phyloP scores from a whole-genome alignment of 2,113 vertebrate species.

The Zapornia atra region DNA sequence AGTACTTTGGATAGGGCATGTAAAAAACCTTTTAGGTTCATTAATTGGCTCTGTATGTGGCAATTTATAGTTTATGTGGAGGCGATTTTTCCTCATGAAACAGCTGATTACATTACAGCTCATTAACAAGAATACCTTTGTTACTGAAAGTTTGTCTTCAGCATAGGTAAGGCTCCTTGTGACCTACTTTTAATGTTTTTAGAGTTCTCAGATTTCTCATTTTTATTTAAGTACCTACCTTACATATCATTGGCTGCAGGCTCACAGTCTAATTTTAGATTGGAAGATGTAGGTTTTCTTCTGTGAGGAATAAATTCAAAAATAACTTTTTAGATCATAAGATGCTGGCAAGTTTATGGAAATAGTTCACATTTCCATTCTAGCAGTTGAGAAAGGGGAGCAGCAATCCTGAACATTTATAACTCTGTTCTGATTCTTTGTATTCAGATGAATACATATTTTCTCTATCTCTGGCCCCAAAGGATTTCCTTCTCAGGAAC shows the following conservation, averaged over 20 bases:
- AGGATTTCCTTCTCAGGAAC: background rate
- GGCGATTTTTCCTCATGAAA: constrained; percentile 10
- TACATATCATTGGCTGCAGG: constrained; percentile 53
- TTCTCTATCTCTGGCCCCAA: background rate
- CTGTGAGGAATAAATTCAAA: constrained; percentile 71
- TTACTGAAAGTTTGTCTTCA: constrained; percentile 64
- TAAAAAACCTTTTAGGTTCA: constrained; percentile 44
- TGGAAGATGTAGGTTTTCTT: constrained; percentile 67
- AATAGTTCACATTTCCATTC: constrained; percentile 45
- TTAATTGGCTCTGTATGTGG: constrained; percentile 47
- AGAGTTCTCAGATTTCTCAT: constrained; percentile 55
- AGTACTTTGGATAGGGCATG: background rate
- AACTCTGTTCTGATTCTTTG: constrained; percentile 29
- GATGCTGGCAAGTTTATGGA: constrained; percentile 62
- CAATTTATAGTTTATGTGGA: constrained; percentile 54
- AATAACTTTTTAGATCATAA: constrained; percentile 67
- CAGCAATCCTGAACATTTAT: background rate
- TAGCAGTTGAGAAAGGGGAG: constrained; percentile 3
- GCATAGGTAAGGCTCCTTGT: constrained; percentile 35
- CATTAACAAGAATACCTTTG: constrained; percentile 63
- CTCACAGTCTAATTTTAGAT: constrained; percentile 71
- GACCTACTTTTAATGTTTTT: constrained; percentile 73
- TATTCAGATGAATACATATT: background rate
- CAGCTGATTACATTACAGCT: constrained; percentile 55
- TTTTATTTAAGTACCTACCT: constrained; percentile 69